phyloP scores from a whole-genome alignment of 2,113 vertebrate genomes.

The Pachyramphus minor region DNA sequence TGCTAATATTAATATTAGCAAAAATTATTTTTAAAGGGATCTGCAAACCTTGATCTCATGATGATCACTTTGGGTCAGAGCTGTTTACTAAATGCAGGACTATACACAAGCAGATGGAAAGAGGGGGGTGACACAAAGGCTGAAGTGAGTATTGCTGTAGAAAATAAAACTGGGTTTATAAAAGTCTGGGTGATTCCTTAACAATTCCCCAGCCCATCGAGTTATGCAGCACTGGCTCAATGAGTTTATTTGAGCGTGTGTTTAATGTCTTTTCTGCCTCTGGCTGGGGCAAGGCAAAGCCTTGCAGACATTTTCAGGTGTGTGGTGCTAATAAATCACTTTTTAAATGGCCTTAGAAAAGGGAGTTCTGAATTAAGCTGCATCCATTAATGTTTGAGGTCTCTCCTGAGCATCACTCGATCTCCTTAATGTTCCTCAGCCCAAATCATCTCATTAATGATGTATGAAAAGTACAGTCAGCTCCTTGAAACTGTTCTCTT shows the following conservation, averaged over 20 bases:
- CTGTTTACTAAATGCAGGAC: not conserved
- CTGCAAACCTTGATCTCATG: fast-evolving
- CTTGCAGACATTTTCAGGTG: conserved; percentile 2
- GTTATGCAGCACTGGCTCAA: not conserved
- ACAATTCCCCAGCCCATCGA: not conserved
- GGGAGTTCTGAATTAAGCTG: not conserved
- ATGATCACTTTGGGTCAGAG: not conserved
- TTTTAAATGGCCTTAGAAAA: not conserved
- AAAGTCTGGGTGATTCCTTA: not conserved
- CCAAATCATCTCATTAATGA: not conserved
- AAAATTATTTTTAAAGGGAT: not conserved
- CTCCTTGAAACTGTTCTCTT: not conserved
- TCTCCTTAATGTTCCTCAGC: not conserved
- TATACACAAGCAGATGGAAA: not conserved
- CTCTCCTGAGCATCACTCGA: conserved; percentile 33
- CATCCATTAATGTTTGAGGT: not conserved
- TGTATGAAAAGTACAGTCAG: not conserved
- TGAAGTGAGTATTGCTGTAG: not conserved
- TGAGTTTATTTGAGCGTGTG: not conserved
- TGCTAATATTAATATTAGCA: not conserved
- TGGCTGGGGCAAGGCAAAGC: not conserved
- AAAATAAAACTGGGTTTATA: not conserved
- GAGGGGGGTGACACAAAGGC: not conserved
- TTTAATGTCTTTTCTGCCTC: not conserved
- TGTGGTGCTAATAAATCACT: conserved; percentile 39